A percentile compares a stretch with the other conserved stretches of the same genome.
Conservation (phyloP, 2,797 vertebrate genomes). For the Scolopax rusticola region DNA sequence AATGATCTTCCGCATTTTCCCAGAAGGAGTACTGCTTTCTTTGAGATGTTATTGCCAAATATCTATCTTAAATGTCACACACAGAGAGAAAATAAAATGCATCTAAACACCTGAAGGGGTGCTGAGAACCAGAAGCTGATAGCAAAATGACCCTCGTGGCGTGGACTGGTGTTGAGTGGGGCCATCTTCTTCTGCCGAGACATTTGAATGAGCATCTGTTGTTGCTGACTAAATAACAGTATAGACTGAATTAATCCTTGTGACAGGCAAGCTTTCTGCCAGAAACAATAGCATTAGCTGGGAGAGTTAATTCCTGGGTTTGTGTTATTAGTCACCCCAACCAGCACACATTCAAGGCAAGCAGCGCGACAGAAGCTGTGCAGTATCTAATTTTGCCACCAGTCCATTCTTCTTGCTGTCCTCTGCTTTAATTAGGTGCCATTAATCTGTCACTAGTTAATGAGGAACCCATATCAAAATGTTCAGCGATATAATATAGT, state of each 20-base stretch:
- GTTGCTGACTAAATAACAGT: not conserved
- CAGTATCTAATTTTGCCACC: not conserved
- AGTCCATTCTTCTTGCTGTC: not conserved
- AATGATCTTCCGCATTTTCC: constrained; percentile 22
- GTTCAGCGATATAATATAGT: not conserved
- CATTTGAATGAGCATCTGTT: constrained; percentile 20
- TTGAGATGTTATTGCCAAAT: constrained; percentile 33
- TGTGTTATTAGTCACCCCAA: not conserved
- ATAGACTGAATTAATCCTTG: constrained; percentile 12
- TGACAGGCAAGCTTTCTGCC: not conserved
- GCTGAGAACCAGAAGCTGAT: not conserved
- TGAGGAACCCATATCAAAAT: not conserved
- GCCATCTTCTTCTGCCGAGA: not conserved
- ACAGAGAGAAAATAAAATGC: not conserved
- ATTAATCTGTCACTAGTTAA: not conserved
- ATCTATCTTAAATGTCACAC: constrained; percentile 46
- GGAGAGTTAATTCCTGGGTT: constrained; percentile 25
- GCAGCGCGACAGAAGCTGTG: accelerated
- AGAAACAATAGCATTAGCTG: constrained; percentile 27
- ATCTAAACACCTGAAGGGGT: not conserved
- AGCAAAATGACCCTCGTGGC: not conserved
- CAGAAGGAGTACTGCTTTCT: constrained; percentile 23
- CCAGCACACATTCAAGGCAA: not conserved
- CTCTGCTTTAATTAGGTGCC: not conserved
- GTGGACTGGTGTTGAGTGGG: not conserved